Conservation (phyloP, 2,113 vertebrate genomes). For the Heterocephalus glaber region DNA sequence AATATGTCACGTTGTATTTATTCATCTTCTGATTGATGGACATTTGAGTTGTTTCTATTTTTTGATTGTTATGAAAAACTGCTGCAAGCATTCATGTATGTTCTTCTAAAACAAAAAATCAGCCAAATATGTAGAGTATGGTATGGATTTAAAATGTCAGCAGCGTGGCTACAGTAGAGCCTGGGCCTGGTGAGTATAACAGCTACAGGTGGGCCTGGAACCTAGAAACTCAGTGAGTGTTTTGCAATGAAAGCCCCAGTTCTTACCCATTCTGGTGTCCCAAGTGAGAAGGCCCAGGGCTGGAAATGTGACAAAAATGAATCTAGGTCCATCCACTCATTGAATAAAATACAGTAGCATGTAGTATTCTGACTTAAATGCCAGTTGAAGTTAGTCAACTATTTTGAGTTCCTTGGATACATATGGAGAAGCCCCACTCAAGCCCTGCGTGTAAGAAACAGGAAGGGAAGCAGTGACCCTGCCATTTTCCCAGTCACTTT, state of each 20-base stretch:
- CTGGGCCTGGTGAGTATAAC: fast-evolving
- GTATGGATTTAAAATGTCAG: background rate
- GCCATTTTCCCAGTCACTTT: background rate
- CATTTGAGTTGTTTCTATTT: background rate
- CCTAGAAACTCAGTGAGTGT: background rate
- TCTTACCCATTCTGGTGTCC: background rate
- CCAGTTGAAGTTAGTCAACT: background rate
- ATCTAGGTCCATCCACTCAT: background rate
- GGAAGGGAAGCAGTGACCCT: background rate
- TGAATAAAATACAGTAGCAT: background rate
- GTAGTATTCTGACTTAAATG: background rate
- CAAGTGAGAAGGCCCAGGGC: background rate
- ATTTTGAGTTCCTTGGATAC: background rate
- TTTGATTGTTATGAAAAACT: background rate
- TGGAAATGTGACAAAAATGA: background rate
- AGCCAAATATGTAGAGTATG: background rate
- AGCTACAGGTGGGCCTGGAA: background rate
- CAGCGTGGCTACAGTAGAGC: background rate
- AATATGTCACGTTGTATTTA: no score
- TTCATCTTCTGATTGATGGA: background rate
- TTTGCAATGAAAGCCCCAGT: background rate
- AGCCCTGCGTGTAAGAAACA: background rate
- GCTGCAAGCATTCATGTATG: background rate
- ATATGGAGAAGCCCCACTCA: background rate
- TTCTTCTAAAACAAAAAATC: background rate